These are phyloP conservation scores for Steinernema scapterisci DNA, from an alignment of 2,888 invertebrate genomes.

Conservation along the genomic window DNA sequence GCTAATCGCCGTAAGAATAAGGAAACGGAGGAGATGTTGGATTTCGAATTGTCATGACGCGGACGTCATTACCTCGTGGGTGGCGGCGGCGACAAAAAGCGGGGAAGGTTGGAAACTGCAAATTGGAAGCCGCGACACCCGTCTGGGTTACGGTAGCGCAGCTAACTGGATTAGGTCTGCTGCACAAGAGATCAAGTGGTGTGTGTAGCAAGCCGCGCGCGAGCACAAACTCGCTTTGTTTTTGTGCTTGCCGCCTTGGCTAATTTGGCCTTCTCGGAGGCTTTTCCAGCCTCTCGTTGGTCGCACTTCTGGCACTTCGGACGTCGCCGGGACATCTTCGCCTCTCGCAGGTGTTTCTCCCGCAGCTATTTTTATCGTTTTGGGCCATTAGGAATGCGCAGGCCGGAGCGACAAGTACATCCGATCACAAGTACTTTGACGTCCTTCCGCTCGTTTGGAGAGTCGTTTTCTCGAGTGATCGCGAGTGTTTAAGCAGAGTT, in stretches of 20 bases:
- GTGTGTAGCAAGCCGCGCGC: neutral
- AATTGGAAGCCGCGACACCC: neutral
- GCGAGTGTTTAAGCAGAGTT: constrained; percentile 12
- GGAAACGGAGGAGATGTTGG: constrained; percentile 16
- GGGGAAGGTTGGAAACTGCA: neutral
- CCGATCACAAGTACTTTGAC: constrained; percentile 27
- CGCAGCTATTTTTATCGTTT: constrained; percentile 9
- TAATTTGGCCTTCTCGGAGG: no score
- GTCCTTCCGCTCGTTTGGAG: constrained; percentile 30
- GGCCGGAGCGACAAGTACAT: constrained; percentile 20
- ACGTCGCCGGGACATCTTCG: no score
- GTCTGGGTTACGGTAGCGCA: neutral
- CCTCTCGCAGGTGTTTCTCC: neutral
- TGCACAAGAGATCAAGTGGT: no score
- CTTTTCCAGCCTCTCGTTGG: no score
- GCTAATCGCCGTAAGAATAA: constrained; percentile 7
- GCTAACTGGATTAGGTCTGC: neutral
- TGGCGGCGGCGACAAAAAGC: neutral
- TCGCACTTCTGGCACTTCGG: no score
- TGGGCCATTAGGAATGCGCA: constrained; percentile 23
- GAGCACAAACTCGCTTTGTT: neutral
- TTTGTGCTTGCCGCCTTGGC: no score
- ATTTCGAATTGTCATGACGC: constrained; percentile 31
- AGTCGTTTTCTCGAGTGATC: constrained; percentile 28
- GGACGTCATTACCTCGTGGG: constrained; percentile 21